Evolutionary conservation across 2,797 vertebrate genomes (phyloP).

Genomic region (Phalanger gymnotis): DNA sequence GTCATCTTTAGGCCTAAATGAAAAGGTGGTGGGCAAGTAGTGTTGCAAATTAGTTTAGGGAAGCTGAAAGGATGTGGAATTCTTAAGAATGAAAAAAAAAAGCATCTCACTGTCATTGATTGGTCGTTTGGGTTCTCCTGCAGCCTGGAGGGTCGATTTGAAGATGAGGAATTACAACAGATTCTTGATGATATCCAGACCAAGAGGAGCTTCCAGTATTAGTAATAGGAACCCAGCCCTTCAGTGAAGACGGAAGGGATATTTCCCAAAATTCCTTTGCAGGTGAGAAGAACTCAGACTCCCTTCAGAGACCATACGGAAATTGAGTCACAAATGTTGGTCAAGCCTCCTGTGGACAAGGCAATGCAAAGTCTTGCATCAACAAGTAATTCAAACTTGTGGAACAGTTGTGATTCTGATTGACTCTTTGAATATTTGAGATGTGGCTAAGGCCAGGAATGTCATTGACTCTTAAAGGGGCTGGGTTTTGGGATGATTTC

Average conservation of each 20-base stretch:
- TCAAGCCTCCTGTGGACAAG: background rate
- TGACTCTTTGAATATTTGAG: background rate
- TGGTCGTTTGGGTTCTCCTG: constrained; percentile 37
- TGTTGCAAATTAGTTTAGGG: background rate
- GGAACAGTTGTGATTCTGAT: background rate
- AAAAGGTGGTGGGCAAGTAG: background rate
- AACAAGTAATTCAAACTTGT: background rate
- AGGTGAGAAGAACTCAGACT: background rate
- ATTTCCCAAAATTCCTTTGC: background rate
- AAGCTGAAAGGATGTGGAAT: background rate
- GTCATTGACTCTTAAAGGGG: background rate
- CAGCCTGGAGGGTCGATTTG: constrained; percentile 96
- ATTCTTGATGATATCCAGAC: constrained; percentile 99
- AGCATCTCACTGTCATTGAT: background rate
- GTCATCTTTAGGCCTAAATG: background rate
- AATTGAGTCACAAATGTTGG: background rate
- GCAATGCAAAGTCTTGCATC: background rate
- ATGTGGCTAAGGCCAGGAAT: background rate
- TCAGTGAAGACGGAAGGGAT: constrained; percentile 10
- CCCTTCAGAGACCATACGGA: background rate
- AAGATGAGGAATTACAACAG: constrained; percentile 97
- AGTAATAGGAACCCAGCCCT: constrained; percentile 17
- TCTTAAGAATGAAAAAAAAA: background rate
- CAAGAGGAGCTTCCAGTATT: constrained; percentile 98
- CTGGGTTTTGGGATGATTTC: background rate